phyloP scores from a whole-genome alignment of 2,797 vertebrate species.

The Myotis planiceps region DNA sequence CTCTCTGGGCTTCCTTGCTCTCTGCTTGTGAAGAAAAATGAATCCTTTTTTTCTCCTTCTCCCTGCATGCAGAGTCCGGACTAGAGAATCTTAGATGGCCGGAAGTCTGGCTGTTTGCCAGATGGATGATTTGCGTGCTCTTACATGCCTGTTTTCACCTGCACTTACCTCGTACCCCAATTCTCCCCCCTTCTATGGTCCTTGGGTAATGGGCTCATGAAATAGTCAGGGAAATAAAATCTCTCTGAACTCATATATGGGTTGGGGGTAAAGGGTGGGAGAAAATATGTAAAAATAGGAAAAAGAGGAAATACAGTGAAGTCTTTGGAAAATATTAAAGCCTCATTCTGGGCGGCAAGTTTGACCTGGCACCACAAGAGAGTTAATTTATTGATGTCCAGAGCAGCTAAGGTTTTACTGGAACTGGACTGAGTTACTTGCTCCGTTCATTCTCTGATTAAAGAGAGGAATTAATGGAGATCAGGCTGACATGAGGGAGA shows the following conservation, averaged over 20 bases:
- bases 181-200: not conserved
- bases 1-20: not conserved
- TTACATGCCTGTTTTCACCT: conserved; percentile 34
- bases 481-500: not conserved
- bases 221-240: conserved; percentile 35
- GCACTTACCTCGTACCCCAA: conserved; percentile 17
- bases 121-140: conserved; percentile 22
- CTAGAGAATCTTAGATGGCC: not conserved
- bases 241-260: not conserved
- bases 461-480: conserved; percentile 20
- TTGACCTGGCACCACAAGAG: not conserved
- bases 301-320: not conserved
- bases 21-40: not conserved
- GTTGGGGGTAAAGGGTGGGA: not conserved
- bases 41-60: not conserved
- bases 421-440: not conserved
- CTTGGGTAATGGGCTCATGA: conserved; percentile 17
- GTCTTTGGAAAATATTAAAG: not conserved
- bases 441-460: not conserved
- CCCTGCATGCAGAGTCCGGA: not conserved
- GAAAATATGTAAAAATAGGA: not conserved
- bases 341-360: not conserved
- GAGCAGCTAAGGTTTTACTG: not conserved
- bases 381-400: not conserved
- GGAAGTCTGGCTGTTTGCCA: not conserved